Conservation (phyloP, 2,113 vertebrate species). For the Recurvirostra avosetta region DNA sequence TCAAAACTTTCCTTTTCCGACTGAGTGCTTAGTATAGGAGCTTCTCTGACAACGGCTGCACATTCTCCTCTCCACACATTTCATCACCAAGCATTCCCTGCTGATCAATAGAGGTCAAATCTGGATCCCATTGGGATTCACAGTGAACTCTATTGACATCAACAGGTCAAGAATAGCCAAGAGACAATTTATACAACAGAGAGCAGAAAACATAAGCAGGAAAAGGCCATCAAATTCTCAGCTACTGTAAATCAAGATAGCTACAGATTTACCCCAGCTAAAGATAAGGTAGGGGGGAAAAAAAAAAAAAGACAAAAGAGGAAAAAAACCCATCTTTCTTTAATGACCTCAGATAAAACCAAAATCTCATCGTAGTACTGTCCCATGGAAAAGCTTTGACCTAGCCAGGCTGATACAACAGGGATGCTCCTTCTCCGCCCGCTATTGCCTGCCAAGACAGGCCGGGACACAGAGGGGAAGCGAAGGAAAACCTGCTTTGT, state of each 20-base stretch:
- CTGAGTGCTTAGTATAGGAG: background rate
- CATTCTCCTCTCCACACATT: background rate
- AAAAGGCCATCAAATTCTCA: background rate
- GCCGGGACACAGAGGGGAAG: background rate
- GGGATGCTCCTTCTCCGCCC: background rate
- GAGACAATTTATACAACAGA: background rate
- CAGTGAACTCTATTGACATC: background rate
- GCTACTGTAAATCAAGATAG: background rate
- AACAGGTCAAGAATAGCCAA: constrained; percentile 20
- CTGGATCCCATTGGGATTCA: background rate
- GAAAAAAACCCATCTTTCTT: background rate
- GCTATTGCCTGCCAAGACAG: background rate
- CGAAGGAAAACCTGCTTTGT: background rate
- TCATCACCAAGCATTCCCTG: background rate
- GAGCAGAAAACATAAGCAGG: background rate
- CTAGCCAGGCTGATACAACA: background rate
- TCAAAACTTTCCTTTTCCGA: background rate
- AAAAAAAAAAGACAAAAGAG: background rate
- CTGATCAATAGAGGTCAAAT: background rate
- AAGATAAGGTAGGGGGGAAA: no score
- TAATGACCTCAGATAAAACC: background rate
- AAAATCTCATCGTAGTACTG: background rate
- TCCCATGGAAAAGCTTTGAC: background rate
- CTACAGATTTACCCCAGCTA: background rate
- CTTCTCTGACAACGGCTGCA: background rate